Percentiles rank a stretch among this genome's conserved stretches.
These are phyloP conservation scores for Tyrophagus putrescentiae DNA, from an alignment of 1,140 invertebrate genomes.

Conservation along the genomic window DNA sequence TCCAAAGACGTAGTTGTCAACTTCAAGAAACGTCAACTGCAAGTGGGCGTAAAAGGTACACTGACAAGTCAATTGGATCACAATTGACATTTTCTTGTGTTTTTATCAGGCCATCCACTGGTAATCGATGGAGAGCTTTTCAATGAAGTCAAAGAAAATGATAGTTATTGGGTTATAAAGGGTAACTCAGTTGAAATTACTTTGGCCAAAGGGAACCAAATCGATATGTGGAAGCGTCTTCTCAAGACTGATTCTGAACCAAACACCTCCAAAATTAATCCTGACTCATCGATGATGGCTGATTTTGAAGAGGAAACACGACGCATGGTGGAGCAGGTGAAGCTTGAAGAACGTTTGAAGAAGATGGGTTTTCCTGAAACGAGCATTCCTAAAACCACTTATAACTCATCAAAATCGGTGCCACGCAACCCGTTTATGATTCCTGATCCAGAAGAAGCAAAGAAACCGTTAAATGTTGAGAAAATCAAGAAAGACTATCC, in stretches of 20 bases:
- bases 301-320: slow-evolving; percentile 95
- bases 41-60: slow-evolving; percentile 64
- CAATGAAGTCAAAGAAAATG: slow-evolving; percentile 83
- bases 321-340: slow-evolving; percentile 98
- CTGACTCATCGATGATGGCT: slow-evolving; percentile 77
- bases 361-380: slow-evolving; percentile 83
- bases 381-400: too few relatives aligned
- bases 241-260: slow-evolving; percentile 85
- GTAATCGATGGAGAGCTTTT: slow-evolving; percentile 82
- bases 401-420: too few relatives aligned
- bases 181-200: slow-evolving; percentile 70
- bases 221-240: slow-evolving; percentile 95
- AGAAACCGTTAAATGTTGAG: too few relatives aligned
- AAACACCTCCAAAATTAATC: slow-evolving; percentile 93
- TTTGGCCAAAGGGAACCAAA: slow-evolving; percentile 91
- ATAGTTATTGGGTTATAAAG: slow-evolving; percentile 90
- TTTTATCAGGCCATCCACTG: slow-evolving; percentile 46
- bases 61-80: background rate
- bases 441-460: too few relatives aligned
- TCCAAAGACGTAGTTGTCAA: slow-evolving; percentile 68
- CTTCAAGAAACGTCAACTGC: slow-evolving; percentile 63
- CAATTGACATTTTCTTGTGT: background rate
- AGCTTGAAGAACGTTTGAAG: slow-evolving; percentile 94
- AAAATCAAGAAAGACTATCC: too few relatives aligned
- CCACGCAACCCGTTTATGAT: too few relatives aligned